Base-by-base conservation (phyloP, 2,113 vertebrate species). In the Brachyhypopomus occidentalis region DNA sequence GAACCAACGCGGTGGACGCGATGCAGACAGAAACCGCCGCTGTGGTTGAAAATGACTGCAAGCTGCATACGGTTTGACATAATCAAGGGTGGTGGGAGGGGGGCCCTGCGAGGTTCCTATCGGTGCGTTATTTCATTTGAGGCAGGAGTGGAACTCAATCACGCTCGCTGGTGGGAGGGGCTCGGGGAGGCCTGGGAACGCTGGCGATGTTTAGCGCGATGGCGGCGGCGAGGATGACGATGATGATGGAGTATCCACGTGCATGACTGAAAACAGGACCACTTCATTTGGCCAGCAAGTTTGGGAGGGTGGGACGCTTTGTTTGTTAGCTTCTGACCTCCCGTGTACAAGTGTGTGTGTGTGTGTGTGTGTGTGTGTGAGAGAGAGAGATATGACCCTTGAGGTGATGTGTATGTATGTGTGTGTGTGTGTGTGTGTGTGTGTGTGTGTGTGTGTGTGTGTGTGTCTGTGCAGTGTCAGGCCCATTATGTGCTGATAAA, bases 401-500 rank as follows among this genome's bases (percentile, higher is more conserved):
- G 55, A 79, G 77, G 9, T 69, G 30, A 30, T 67, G 30, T 6
- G 17, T 8, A 34, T 45, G 74, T 41, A 34, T 70, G 52, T 4
- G 64, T 58, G 64, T 59, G 64, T 25, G 38, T 64, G 41, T 27
- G 71, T 79, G 55, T 72, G 69, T 71, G 79, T 75, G 84, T 84
- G 85, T 16, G 78, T 72, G 83, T 79, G 81, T 91, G 89, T 91
- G 92, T 91, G 72, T 74, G 62, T 72, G 82, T 38, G 59, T 64
- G 84, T 77, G 82, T 58, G 87, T 90, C 92, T 93, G 91, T 91
- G 91, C 94, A 94, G 94, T 93, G 92, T 93, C 94, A 94, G 91
- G 84, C 87, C 92, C 92, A 93, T 93, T 92, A 94, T 90, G 91
- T 92, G 89, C 86, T 89, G 92, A 92, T 94, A 94, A 94, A 94